Evolutionary conservation across 2,888 invertebrate species (phyloP), one percentile per base, ranked within the genome.

Genomic region (Himalopsyche japonica): DNA sequence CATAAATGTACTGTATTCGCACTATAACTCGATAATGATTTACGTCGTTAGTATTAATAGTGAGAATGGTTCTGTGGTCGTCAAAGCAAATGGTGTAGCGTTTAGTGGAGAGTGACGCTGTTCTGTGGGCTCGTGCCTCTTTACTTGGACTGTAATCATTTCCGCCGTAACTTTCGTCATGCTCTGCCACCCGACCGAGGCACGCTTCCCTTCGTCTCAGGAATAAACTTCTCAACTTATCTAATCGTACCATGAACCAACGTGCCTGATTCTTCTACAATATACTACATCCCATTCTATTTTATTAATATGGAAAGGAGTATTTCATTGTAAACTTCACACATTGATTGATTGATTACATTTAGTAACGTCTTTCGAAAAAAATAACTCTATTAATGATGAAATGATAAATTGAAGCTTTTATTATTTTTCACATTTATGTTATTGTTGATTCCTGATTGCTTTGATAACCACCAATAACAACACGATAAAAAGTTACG

Each of bases 171-270:
- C 37, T 79, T 79, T 20, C 79, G 37, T 79, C 27, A 30, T 70
- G 82, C 43, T 82, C 82, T n/a, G 82, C 79, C 34, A 70, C 79
- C 49, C 30, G 43, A 37, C 79, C 82, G 82, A 64, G 79, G 43
- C 82, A 70, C 70, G 70, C 70, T 70, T 70, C 70, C 70, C 70
- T 70, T 70, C 70, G 70, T 70, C 70, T 70, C 12, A 70, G 27
- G 70, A 70, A 70, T 70, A 70, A 7, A 70, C 70, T 30, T 70
- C n/a, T n/a, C n/a, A n/a, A 70, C 24, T 43, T 15, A 43, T 43
- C 70, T 70, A 27, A 70, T 70, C 70, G 70, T 70, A 70, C 70
- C 70, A 12, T 27, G 70, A 30, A 70, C 70, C 70, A 70, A 70
- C 15, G 5, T 70, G 27, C 27, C 70, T 15, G 27, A 10, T 12